phyloP scores from a whole-genome alignment of 2,113 vertebrate genomes.

The Tonatia bakeri region DNA sequence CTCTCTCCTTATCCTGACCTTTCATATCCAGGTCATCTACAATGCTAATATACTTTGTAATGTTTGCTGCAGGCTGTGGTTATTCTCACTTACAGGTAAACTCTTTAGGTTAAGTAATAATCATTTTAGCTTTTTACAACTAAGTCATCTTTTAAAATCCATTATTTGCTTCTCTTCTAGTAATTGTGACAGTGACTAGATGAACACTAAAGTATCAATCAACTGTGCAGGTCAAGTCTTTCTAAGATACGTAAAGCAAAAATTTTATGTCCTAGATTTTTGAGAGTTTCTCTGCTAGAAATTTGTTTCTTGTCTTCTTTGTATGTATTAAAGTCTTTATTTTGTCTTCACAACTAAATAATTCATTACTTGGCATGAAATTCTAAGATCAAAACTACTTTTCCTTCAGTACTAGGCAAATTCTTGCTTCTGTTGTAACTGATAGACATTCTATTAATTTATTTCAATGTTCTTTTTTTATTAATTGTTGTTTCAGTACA shows the following conservation, averaged over 20 bases:
- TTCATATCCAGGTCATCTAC: neutral
- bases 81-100: neutral
- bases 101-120: neutral
- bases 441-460: neutral
- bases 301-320: neutral
- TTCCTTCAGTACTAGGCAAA: neutral
- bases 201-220: neutral
- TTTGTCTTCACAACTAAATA: neutral
- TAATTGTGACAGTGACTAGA: neutral
- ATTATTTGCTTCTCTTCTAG: neutral
- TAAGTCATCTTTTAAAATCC: neutral
- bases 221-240: neutral
- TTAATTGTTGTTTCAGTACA: too few relatives aligned
- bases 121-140: neutral
- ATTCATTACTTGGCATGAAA: neutral
- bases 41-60: neutral
- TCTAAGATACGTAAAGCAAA: neutral
- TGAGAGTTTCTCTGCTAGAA: neutral
- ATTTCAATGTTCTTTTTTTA: neutral
- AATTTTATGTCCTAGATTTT: neutral
- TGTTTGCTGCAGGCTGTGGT: neutral
- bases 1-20: neutral
- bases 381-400: neutral
- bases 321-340: neutral
- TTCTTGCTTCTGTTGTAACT: neutral